A percentile compares a stretch with the other conserved stretches of the same genome.
Conservation (phyloP, 2,113 vertebrate genomes). For the Pardalotus punctatus region DNA sequence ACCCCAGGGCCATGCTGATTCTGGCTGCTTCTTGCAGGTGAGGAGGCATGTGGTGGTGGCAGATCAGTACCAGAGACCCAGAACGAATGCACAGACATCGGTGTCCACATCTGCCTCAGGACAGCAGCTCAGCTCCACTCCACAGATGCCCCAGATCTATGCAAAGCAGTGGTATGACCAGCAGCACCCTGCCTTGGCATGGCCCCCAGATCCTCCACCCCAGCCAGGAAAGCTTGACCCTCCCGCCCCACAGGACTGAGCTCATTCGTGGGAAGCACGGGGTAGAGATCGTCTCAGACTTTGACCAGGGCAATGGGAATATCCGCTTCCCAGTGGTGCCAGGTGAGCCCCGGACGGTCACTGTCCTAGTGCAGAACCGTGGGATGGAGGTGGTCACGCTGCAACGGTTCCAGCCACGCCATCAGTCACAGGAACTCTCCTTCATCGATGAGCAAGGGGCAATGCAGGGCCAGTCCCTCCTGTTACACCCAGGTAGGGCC, state of each 20-base stretch:
- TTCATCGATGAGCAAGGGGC: constrained; percentile 59
- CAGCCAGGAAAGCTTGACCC: background rate
- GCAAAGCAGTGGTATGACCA: background rate
- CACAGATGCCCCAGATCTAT: background rate
- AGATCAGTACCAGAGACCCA: constrained; percentile 40
- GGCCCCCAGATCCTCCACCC: fast-evolving
- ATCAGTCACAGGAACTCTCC: constrained; percentile 43
- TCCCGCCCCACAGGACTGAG: background rate
- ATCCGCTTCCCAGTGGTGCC: constrained; percentile 67
- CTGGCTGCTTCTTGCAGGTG: background rate
- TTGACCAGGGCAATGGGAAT: constrained; percentile 57
- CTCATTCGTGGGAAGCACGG: constrained; percentile 77
- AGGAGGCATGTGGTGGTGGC: background rate
- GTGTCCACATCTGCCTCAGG: fast-evolving
- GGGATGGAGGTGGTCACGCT: constrained; percentile 71
- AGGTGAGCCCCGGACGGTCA: background rate
- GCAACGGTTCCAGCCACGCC: constrained; percentile 64
- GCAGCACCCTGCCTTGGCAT: background rate
- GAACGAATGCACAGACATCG: fast-evolving
- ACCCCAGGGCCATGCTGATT: fast-evolving
- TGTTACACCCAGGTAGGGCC: constrained; percentile 76
- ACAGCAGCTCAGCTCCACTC: background rate
- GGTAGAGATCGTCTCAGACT: constrained; percentile 69
- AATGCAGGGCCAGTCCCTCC: constrained; percentile 55
- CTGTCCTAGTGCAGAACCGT: constrained; percentile 75